These are phyloP conservation scores for Stegodyphus mimosarum DNA, from an alignment of 1,140 invertebrate species.

Conservation along the genomic window DNA sequence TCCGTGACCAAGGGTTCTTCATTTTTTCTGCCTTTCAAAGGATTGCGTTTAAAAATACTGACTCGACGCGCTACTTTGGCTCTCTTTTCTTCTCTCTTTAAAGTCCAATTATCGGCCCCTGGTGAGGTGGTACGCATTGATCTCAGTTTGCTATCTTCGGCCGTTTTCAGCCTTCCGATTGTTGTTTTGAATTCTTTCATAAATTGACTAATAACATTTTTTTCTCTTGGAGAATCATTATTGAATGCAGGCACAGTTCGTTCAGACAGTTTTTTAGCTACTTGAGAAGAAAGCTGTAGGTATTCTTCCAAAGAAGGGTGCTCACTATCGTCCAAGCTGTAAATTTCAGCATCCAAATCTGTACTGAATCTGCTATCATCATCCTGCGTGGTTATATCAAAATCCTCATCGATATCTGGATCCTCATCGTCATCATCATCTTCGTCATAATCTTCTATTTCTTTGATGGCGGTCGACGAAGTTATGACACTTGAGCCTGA, in stretches of 20 bases:
- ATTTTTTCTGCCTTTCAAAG: slow-evolving; percentile 39
- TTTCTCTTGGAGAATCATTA: slow-evolving; percentile 39
- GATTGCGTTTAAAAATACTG: slow-evolving; percentile 49
- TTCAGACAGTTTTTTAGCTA: slow-evolving; percentile 59
- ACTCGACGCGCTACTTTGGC: slow-evolving; percentile 30
- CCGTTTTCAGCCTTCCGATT: slow-evolving; percentile 39
- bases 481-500: slow-evolving; percentile 48
- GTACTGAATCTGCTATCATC: slow-evolving; percentile 53
- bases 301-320: slow-evolving; percentile 59
- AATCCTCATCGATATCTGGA: slow-evolving; percentile 17
- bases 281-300: slow-evolving; percentile 47
- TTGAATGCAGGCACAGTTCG: slow-evolving; percentile 42
- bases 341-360: slow-evolving; percentile 34
- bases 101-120: slow-evolving; percentile 49
- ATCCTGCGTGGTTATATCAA: slow-evolving; percentile 13
- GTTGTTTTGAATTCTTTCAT: slow-evolving; percentile 54
- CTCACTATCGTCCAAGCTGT: slow-evolving; percentile 43
- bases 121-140: slow-evolving; percentile 10
- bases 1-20: slow-evolving; percentile 43
- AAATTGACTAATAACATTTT: slow-evolving; percentile 49
- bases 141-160: slow-evolving; percentile 15
- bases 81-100: slow-evolving; percentile 48
- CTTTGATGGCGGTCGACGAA: slow-evolving; percentile 39
- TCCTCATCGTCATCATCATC: slow-evolving; percentile 23
- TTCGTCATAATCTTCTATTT: slow-evolving; percentile 27